Evolutionary conservation across 2,797 vertebrate genomes (phyloP), one percentile per base, ranked within the genome.

Genomic region (Acipenser ruthenus): DNA sequence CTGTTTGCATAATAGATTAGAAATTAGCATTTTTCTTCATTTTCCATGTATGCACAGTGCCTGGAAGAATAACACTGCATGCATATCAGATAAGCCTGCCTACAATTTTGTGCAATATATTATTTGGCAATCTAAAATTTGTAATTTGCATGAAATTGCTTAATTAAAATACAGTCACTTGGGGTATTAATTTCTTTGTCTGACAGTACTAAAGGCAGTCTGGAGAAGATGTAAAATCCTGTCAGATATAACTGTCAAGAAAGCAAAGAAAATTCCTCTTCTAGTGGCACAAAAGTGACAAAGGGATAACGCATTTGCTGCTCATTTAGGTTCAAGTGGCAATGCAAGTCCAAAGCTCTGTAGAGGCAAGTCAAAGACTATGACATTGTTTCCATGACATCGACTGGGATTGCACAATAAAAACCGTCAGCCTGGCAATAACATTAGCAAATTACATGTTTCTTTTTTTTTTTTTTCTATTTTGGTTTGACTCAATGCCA

Each of bases 71-170:
- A 97, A 96, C 93, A 94, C 93, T 93, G 94, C 94, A 97, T 98
- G 96, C 95, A 98, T 99, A 99, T 98, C 96, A 98, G 96, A 99
- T 99, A 95, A 97, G 95, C 92, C 94, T 93, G 94, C 93, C 94
- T 96, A 95, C 94, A 92, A 91, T 96, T 98, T 94, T 95, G 93
- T 88, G 92, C 95, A 95, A 94, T 18, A 97, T 98, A 98, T 98
- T 99, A 99, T 99, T 99, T 99, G 96, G 96, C 96, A 99, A 98
- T 99, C 96, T 98, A 95, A 99, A 99, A 98, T 98, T 97, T 98
- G 95, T 99, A 99, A 99, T 99, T 99, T 99, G 96, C 96, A 99
- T 98, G 96, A 99, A 98, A 99, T 99, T 99, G 95, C 96, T 99
- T 99, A 99, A 99, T 99, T 99, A 99, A 99, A 99, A 98, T 97